Percentiles rank a stretch among this genome's conserved stretches.
Conservation (phyloP, 2,113 vertebrate genomes). For the Probosciger aterrimus region DNA sequence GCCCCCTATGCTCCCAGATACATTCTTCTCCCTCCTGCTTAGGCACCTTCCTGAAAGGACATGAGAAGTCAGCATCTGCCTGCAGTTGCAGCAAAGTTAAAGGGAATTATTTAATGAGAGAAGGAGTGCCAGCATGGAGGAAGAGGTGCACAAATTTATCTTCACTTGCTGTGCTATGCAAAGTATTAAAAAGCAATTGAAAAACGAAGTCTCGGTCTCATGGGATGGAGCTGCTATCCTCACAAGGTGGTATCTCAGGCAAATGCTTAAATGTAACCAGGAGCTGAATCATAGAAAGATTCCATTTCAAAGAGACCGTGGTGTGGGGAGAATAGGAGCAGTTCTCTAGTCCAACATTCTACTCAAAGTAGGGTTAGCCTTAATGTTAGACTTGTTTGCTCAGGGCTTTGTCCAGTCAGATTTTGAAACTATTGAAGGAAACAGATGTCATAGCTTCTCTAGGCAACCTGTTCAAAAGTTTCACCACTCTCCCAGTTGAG, state of each 20-base stretch:
- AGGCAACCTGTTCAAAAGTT: neutral
- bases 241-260: neutral
- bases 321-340: neutral
- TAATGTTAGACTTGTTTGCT: neutral
- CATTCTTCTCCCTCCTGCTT: neutral
- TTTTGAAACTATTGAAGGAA: neutral
- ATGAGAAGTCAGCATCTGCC: rapidly evolving
- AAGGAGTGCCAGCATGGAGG: neutral
- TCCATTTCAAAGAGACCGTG: neutral
- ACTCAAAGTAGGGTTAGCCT: neutral
- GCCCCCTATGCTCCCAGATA: neutral
- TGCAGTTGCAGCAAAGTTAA: neutral
- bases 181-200: neutral
- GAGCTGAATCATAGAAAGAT: neutral
- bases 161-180: neutral
- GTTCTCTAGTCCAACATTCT: neutral
- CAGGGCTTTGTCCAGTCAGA: neutral
- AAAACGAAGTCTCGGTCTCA: neutral
- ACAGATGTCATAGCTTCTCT: neutral
- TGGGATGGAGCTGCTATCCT: neutral
- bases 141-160: neutral
- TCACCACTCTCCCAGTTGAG: neutral
- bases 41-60: neutral
- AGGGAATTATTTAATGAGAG: neutral
- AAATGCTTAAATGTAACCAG: neutral